Percentiles rank a stretch among this genome's conserved stretches.
Conservation (phyloP, 2,888 invertebrate species). For the Noctuana brunneofusca region DNA sequence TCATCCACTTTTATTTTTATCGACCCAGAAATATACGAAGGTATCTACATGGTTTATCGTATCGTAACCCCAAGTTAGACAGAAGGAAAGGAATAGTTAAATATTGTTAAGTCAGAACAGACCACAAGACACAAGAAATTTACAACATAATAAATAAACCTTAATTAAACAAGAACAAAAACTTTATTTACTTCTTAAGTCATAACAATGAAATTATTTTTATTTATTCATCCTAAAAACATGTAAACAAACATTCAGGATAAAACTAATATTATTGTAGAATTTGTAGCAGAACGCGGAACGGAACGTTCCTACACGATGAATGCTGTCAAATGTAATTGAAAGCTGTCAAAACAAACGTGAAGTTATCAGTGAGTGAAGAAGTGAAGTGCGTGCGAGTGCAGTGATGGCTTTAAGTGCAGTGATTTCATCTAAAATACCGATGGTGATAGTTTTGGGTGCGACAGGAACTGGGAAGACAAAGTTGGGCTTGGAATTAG, state of each 20-base stretch:
- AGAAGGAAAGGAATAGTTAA: too few species aligned
- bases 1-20: too few species aligned
- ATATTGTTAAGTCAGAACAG: too few species aligned
- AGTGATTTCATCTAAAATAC: slow-evolving; percentile 74
- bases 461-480: slow-evolving; percentile 99
- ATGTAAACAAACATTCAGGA: background rate
- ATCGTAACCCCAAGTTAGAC: too few species aligned
- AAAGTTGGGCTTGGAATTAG: slow-evolving; percentile 95
- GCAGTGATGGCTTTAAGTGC: slow-evolving; percentile 68
- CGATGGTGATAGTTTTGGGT: slow-evolving; percentile 95
- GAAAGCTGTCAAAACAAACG: slow-evolving; percentile 60
- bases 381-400: slow-evolving; percentile 65
- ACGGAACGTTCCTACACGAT: slow-evolving; percentile 22
- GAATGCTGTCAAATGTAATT: background rate
- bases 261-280: background rate
- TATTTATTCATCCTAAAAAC: background rate
- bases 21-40: too few species aligned
- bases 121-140: too few species aligned
- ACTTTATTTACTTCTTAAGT: background rate
- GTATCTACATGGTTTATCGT: too few species aligned
- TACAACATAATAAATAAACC: background rate
- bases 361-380: slow-evolving; percentile 62
- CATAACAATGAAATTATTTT: background rate
- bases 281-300: background rate
- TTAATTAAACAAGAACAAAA: background rate